Percentiles rank a stretch among this genome's conserved stretches.
Evolutionary conservation across 2,113 vertebrate species (phyloP).

Genomic region (Origma solitaria): DNA sequence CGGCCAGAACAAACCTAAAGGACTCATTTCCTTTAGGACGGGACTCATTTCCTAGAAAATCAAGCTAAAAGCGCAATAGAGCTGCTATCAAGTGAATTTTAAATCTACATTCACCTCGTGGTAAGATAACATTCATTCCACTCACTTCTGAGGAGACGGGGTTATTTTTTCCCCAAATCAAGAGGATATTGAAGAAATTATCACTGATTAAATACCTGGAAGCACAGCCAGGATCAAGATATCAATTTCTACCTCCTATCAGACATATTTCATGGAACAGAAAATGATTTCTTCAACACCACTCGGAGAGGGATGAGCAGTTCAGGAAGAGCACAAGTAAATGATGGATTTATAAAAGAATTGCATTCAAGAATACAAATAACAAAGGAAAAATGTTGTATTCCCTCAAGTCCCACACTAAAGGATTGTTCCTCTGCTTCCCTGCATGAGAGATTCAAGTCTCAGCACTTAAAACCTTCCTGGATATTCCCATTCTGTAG

Average conservation of each 20-base stretch:
- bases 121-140: neutral
- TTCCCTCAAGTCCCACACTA: neutral
- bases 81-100: neutral
- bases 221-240: neutral
- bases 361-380: neutral
- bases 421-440: neutral
- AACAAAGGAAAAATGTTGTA: neutral
- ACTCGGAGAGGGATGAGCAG: neutral
- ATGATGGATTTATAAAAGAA: neutral
- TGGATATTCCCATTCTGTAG: neutral
- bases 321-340: neutral
- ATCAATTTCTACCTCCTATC: neutral
- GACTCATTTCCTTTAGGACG: slow-evolving; percentile 44
- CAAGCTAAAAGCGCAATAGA: neutral
- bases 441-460: neutral
- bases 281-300: neutral
- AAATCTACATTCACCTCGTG: neutral
- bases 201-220: neutral
- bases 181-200: slow-evolving; percentile 52
- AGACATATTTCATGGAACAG: neutral
- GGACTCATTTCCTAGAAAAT: slow-evolving; percentile 42
- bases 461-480: neutral
- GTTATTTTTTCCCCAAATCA: slow-evolving; percentile 29
- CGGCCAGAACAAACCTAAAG: neutral
- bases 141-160: neutral